Conservation (phyloP, 2,888 invertebrate species). For the Philaethria dido region DNA sequence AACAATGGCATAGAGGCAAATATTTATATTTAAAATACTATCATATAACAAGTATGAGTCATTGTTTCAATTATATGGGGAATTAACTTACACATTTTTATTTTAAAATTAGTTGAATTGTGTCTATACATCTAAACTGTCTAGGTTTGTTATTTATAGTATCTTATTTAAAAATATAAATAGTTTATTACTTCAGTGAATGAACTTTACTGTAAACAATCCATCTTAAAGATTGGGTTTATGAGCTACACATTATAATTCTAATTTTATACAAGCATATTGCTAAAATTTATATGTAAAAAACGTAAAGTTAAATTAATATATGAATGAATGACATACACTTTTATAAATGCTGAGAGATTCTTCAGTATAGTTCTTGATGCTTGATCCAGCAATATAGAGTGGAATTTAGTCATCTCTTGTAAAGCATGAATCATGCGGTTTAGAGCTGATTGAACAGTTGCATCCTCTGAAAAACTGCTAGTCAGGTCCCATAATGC, state of each 20-base stretch:
- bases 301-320: not conserved
- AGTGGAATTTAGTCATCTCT: conserved; percentile 97
- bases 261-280: conserved; percentile 20
- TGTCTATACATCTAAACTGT: not conserved
- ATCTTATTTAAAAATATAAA: not conserved
- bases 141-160: too few species aligned
- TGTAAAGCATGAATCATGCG: conserved; percentile 87
- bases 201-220: conserved; percentile 51
- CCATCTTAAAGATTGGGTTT: conserved; percentile 10
- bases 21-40: conserved; percentile 22
- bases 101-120: not conserved
- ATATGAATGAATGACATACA: conserved; percentile 81
- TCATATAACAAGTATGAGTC: conserved; percentile 29
- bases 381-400: conserved; percentile 95
- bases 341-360: conserved; percentile 94
- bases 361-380: conserved; percentile 95
- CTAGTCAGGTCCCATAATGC: conserved; percentile 95
- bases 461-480: conserved; percentile 93
- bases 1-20: conserved; percentile 17
- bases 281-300: too few species aligned
- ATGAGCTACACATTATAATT: conserved; percentile 14
- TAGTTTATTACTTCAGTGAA: conserved; percentile 38
- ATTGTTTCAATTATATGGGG: conserved; percentile 7
- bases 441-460: conserved; percentile 90
- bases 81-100: too few species aligned